Conservation (phyloP, 2,888 invertebrate genomes). For the Conistra vaccinii region DNA sequence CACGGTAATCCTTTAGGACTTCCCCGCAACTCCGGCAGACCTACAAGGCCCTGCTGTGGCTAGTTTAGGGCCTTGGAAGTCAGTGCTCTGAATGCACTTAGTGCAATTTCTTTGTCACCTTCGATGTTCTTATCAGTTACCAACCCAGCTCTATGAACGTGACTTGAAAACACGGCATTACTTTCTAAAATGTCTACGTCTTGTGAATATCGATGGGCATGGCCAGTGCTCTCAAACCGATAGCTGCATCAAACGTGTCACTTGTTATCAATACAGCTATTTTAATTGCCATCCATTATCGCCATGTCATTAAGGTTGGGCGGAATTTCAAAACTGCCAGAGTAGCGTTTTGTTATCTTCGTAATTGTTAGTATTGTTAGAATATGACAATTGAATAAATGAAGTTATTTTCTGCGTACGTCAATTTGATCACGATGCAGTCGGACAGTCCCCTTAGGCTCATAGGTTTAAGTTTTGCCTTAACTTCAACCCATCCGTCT, state of each 20-base stretch:
- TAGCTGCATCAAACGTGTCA: conserved; percentile 41
- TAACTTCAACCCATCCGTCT: too few relatives aligned
- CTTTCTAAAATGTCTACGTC: conserved; percentile 38
- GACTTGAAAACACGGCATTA: conserved; percentile 9
- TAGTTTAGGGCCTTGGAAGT: background rate
- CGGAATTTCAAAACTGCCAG: conserved; percentile 39
- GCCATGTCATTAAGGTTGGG: conserved; percentile 36
- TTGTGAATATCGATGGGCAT: conserved; percentile 41
- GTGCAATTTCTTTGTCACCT: background rate
- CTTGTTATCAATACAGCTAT: conserved; percentile 50
- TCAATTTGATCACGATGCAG: background rate
- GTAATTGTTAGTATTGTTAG: conserved; percentile 41
- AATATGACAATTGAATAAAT: conserved; percentile 17
- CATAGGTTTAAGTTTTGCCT: too few relatives aligned
- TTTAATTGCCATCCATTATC: conserved; percentile 58
- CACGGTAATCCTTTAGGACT: too few relatives aligned
- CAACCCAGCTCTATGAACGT: background rate
- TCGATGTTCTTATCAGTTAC: conserved; percentile 9
- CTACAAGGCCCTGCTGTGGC: background rate
- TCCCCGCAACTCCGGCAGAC: too few relatives aligned
- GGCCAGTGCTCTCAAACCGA: conserved; percentile 2
- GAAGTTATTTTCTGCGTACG: background rate
- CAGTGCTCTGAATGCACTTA: background rate
- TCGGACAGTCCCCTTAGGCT: too few relatives aligned
- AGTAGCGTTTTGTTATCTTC: conserved; percentile 37